Conservation (phyloP, 2,888 invertebrate species). For the Metopia argyrocephala region DNA sequence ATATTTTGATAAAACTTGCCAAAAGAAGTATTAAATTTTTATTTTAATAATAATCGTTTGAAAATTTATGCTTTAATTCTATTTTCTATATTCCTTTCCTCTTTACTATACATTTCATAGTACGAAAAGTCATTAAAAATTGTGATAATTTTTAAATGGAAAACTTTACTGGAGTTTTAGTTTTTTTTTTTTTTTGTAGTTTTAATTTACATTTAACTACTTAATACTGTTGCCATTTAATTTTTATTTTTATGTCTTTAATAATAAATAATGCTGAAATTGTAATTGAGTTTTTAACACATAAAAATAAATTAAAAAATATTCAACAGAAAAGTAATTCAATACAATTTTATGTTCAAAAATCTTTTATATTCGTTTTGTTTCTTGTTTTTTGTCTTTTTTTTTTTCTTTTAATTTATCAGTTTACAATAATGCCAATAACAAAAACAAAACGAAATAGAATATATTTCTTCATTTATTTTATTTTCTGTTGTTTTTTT, state of each 20-base stretch:
- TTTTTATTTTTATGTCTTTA: no score
- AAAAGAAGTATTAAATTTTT: neutral
- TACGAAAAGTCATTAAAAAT: constrained; percentile 6
- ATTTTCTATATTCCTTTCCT: neutral
- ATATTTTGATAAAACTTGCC: neutral
- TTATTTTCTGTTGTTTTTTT: constrained; percentile 15
- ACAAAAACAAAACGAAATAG: neutral
- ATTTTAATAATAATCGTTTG: neutral
- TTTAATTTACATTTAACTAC: neutral
- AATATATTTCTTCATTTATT: neutral
- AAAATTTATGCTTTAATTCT: neutral
- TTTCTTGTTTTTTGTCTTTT: neutral
- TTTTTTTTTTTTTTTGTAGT: neutral
- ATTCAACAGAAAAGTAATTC: no score
- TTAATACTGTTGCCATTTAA: no score
- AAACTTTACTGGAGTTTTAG: constrained; percentile 9
- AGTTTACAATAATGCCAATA: neutral
- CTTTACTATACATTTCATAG: neutral
- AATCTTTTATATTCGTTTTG: neutral
- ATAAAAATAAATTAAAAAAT: constrained; percentile 58
- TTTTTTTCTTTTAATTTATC: neutral
- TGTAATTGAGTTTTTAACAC: constrained; percentile 57
- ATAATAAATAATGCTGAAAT: constrained; percentile 46
- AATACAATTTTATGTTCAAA: constrained; percentile 19
- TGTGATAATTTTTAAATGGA: constrained; percentile 8